Evolutionary conservation across 2,797 vertebrate species (phyloP).

Genomic region (Mareca penelope): DNA sequence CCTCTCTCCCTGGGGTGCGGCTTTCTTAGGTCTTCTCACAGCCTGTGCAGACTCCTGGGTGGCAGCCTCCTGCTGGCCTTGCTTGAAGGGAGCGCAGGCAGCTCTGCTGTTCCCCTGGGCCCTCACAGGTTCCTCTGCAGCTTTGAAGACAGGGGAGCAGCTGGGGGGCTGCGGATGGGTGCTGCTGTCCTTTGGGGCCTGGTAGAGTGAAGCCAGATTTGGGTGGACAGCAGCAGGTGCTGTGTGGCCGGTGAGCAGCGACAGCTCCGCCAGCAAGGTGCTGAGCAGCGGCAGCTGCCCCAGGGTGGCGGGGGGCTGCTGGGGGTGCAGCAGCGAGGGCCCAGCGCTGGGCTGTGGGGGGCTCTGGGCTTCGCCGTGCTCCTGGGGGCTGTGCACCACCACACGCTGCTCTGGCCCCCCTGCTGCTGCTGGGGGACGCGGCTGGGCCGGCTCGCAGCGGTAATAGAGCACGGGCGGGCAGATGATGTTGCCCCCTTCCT

Average conservation of each 20-base stretch:
- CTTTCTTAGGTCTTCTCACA: slow-evolving; percentile 21
- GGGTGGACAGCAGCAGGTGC: slow-evolving; percentile 72
- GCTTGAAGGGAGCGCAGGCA: neutral
- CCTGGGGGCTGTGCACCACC: neutral
- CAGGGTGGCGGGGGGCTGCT: neutral
- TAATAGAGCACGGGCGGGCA: slow-evolving; percentile 89
- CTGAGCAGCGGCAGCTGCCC: slow-evolving; percentile 87
- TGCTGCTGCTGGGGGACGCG: accelerated
- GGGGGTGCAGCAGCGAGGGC: slow-evolving; percentile 8
- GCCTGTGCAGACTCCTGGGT: neutral
- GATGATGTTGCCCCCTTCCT: slow-evolving; percentile 65
- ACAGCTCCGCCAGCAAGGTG: slow-evolving; percentile 87
- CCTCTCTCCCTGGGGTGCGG: neutral
- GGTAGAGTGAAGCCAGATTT: slow-evolving; percentile 77
- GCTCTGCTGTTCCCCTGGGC: neutral
- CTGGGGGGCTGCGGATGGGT: neutral
- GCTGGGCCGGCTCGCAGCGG: slow-evolving; percentile 53
- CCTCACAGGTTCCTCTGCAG: neutral
- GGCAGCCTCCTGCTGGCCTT: neutral
- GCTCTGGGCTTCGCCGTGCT: neutral
- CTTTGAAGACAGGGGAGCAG: accelerated
- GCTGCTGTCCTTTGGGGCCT: neutral
- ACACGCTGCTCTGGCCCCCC: accelerated
- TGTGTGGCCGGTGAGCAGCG: slow-evolving; percentile 75
- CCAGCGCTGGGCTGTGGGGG: neutral